These are phyloP conservation scores for Uloborus diversus DNA, from an alignment of 1,140 invertebrate species.

Conservation along the genomic window DNA sequence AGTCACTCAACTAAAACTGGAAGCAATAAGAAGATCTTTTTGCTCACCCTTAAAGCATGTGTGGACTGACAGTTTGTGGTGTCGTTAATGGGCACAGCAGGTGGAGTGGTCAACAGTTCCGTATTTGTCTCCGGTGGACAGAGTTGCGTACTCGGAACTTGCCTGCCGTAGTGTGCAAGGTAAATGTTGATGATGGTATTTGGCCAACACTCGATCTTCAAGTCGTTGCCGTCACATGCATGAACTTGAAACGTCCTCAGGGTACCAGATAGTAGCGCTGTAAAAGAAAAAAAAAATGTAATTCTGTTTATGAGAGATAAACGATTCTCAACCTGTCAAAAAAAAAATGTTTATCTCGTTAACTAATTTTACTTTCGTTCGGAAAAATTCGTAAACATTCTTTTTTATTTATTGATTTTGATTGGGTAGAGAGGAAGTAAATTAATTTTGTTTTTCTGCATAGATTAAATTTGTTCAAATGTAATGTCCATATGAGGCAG, in stretches of 20 bases:
- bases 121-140: conserved; percentile 45
- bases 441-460: too few species aligned
- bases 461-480: too few species aligned
- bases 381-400: too few species aligned
- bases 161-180: conserved; percentile 73
- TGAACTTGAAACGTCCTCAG: conserved; percentile 86
- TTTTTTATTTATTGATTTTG: too few species aligned
- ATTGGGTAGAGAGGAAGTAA: too few species aligned
- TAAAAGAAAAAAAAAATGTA: conserved; percentile 31
- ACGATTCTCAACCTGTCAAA: too few species aligned
- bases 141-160: conserved; percentile 48
- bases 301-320: not conserved
- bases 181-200: conserved; percentile 89
- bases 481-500: too few species aligned
- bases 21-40: not conserved
- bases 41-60: conserved; percentile 61
- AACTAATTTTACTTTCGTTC: too few species aligned
- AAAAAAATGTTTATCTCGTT: too few species aligned
- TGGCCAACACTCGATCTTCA: conserved; percentile 82
- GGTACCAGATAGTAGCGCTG: conserved; percentile 86
- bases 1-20: too few species aligned
- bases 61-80: conserved; percentile 63
- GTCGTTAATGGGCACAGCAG: conserved; percentile 59
- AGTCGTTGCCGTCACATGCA: conserved; percentile 85
- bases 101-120: conserved; percentile 13